Base-by-base conservation (phyloP, 2,113 vertebrate genomes). In the Procapra przewalskii region DNA sequence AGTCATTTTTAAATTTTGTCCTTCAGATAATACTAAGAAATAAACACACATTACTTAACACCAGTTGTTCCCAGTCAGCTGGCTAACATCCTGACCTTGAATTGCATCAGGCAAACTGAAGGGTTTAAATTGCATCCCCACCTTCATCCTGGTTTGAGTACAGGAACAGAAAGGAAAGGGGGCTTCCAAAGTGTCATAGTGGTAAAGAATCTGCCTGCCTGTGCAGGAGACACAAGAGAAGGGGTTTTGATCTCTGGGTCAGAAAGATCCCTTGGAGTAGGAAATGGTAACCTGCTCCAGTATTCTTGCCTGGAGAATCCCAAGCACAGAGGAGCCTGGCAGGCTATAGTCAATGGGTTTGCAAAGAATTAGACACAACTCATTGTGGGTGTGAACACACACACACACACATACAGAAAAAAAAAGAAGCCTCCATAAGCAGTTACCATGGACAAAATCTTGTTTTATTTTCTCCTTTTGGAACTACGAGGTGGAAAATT, bases 101-200 rank as follows among this genome's bases (percentile, higher is more conserved):
- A 60, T 67, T 48, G 5, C 54, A 31, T 36, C 6, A n/a, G 23
- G 45, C 16, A 79, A 88, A 92, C 7, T 79, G 16, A 36, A 83
- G 11, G 81, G 71, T 55, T 16, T 16, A 31, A 27, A 4, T 1
- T 31, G 14, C 0, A 25, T 59, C 1, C 0, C 7, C 27, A n/a
- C 7, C n/a, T 77, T 6, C 8, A 88, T 15, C 0, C 71, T 88
- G 21, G 21, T 85, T 40, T 71, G 45, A 91, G 2, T 15, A 59
- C 1, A 3, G 1, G 3, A 2, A 59, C 4, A 85, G 17, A 33
- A 50, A 33, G 21, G 31, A 43, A 75, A 75, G 21, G 11, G 71
- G 71, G 10, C 6, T 43, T 75, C 36, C 36, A 12, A 43, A 40
- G 71, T 75, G 36, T 21, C 1, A 0, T 11, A 25, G 36, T 43